phyloP scores from a whole-genome alignment of 2,888 invertebrate genomes.

The Girardia tigrina region DNA sequence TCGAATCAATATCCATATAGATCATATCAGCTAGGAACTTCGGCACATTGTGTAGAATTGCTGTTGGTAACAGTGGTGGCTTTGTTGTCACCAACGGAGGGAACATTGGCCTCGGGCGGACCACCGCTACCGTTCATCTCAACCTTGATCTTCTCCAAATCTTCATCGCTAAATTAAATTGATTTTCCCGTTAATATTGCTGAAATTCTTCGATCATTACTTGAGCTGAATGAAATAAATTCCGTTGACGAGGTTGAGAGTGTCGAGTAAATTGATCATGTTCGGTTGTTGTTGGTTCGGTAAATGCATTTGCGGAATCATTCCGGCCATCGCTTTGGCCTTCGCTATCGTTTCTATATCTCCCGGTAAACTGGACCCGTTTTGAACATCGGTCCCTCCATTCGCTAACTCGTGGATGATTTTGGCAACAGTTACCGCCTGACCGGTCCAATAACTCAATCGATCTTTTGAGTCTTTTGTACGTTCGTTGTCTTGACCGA shows the following conservation, averaged over 20 bases:
- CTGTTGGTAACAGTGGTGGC: too few species aligned
- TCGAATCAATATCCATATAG: too few species aligned
- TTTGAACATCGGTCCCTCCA: constrained; percentile 54
- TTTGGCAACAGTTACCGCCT: constrained; percentile 92
- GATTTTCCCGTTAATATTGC: too few species aligned
- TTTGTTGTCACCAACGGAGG: too few species aligned
- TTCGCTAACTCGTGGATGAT: constrained; percentile 88
- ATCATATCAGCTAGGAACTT: too few species aligned
- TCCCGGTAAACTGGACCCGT: not conserved
- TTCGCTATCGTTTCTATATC: constrained; percentile 8
- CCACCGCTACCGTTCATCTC: not conserved
- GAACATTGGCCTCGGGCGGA: too few species aligned
- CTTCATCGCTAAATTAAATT: not conserved
- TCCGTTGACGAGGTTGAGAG: constrained; percentile 94
- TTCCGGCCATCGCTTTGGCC: constrained; percentile 31
- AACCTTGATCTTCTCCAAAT: not conserved
- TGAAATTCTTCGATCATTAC: too few species aligned
- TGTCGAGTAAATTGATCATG: constrained; percentile 86
- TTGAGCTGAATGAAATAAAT: constrained; percentile 84
- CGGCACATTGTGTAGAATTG: too few species aligned
- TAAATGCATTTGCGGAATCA: constrained; percentile 27
- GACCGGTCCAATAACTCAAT: constrained; percentile 83
- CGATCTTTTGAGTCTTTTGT: constrained; percentile 93
- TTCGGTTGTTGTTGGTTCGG: constrained; percentile 72
- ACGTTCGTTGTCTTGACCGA: constrained; percentile 90